Percentiles rank a stretch among this genome's conserved stretches.
These are phyloP conservation scores for Petrolisthes manimaculis DNA, from an alignment of 2,888 invertebrate species.

Conservation along the genomic window DNA sequence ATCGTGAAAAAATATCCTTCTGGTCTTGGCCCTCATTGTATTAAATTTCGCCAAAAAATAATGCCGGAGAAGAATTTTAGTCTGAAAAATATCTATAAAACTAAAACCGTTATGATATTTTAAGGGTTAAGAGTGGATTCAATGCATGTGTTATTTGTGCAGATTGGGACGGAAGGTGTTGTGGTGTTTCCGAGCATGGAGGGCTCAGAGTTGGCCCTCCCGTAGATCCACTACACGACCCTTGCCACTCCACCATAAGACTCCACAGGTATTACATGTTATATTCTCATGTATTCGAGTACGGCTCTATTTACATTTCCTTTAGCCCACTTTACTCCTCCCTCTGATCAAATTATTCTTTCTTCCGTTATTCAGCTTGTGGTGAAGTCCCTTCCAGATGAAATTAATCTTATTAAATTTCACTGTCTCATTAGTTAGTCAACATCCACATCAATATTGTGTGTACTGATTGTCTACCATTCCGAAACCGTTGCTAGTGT, in stretches of 20 bases:
- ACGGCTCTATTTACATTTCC: background rate
- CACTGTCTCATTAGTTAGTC: background rate
- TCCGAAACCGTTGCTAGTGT: no score
- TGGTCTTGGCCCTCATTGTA: no score
- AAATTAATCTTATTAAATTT: background rate
- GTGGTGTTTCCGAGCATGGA: conserved; percentile 36
- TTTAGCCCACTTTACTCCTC: background rate
- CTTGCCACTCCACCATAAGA: background rate
- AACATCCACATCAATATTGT: no score
- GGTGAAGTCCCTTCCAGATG: background rate
- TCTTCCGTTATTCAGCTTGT: background rate
- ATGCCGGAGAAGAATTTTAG: no score
- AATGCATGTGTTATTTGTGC: background rate
- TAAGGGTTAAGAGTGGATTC: no score
- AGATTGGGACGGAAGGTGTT: conserved; percentile 19
- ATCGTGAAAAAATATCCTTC: no score
- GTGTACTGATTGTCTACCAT: no score
- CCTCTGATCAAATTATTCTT: background rate
- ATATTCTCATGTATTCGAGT: no score
- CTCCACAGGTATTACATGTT: background rate
- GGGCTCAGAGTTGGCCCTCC: conserved; percentile 31
- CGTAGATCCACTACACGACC: background rate
- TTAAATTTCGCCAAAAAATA: no score
- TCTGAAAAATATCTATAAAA: no score
- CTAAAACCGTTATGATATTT: no score